Conservation (phyloP, 2,797 vertebrate genomes). For the Gallinago solitaria region DNA sequence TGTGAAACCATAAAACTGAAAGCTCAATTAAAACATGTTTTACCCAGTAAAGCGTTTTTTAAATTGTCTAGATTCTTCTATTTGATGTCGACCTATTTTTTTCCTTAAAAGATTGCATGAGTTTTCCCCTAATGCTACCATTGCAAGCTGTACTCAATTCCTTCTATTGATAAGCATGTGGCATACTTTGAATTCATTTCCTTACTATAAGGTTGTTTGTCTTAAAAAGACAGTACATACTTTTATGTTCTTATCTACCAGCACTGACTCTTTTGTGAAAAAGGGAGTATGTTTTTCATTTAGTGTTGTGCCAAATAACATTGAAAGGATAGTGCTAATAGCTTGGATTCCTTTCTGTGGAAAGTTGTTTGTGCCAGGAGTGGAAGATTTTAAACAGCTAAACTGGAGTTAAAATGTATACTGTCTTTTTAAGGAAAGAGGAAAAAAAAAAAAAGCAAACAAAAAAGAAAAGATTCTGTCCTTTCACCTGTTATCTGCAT, state of each 20-base stretch:
- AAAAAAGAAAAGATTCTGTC: conserved; percentile 62
- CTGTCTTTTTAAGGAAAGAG: conserved; percentile 70
- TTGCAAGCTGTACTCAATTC: conserved; percentile 55
- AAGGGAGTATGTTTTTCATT: conserved; percentile 22
- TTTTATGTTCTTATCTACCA: conserved; percentile 49
- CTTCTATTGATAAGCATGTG: conserved; percentile 66
- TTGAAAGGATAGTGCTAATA: neutral
- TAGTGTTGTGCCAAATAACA: conserved; percentile 14
- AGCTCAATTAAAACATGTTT: neutral
- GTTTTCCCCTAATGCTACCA: conserved; percentile 38
- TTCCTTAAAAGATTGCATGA: conserved; percentile 54
- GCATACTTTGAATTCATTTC: conserved; percentile 54
- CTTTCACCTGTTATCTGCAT: conserved; percentile 82
- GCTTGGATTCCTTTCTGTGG: neutral
- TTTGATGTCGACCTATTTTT: neutral
- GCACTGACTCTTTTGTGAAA: neutral
- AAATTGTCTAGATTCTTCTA: neutral
- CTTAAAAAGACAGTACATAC: conserved; percentile 65
- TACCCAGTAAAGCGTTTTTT: neutral
- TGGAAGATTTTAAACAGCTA: conserved; percentile 6
- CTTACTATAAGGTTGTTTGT: conserved; percentile 53
- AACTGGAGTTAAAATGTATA: conserved; percentile 58
- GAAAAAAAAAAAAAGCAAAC: neutral
- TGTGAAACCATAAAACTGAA: neutral
- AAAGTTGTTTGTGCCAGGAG: neutral